phyloP scores from a whole-genome alignment of 2,797 vertebrate species.

The Diceros bicornis region DNA sequence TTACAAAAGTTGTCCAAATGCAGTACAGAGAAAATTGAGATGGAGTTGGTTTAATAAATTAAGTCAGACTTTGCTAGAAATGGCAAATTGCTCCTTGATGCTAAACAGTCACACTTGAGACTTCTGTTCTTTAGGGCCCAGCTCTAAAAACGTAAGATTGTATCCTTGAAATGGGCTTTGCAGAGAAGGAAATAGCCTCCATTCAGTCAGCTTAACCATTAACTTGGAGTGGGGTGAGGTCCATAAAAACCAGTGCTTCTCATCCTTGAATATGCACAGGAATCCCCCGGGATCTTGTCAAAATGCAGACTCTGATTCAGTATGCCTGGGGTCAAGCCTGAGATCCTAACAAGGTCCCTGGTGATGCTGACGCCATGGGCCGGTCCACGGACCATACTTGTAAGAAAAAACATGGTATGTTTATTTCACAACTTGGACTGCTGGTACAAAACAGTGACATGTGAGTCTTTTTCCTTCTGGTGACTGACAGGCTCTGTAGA shows the following conservation, averaged over 20 bases:
- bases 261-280: not conserved
- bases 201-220: not conserved
- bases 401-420: not conserved
- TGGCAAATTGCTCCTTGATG: not conserved
- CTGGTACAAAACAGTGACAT: not conserved
- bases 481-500: not conserved
- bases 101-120: not conserved
- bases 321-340: not conserved
- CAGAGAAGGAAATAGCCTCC: not conserved
- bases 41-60: not conserved
- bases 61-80: conserved; percentile 26
- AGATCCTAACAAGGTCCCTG: not conserved
- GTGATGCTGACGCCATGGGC: not conserved
- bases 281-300: not conserved
- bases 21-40: not conserved
- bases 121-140: not conserved
- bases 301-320: not conserved
- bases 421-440: conserved; percentile 45
- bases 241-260: not conserved
- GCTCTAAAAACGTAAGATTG: not conserved
- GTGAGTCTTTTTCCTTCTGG: not conserved
- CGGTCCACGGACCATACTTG: not conserved
- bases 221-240: not conserved
- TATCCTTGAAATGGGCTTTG: conserved; percentile 13
- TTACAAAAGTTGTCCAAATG: not conserved